Evolutionary conservation across 2,888 invertebrate genomes (phyloP), one percentile per base, ranked within the genome.

Genomic region (Polietes domitor): DNA sequence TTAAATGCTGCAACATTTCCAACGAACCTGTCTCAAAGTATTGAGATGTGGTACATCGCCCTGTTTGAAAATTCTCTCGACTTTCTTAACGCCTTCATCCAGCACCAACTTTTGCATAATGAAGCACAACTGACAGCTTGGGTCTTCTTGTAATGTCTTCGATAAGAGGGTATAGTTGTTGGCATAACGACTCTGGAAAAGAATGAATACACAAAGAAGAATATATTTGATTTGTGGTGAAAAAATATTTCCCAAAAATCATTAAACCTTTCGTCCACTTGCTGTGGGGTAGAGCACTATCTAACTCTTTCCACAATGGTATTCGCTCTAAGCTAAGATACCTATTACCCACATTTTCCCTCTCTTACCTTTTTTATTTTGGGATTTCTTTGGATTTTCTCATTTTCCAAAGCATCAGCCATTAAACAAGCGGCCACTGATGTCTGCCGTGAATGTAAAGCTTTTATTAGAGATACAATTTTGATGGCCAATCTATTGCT

Each of bases 341-440:
- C 37, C 1, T 7, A 37, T 9, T 12, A 3, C 37, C 10, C 5
- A 7, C 41, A 32, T 3, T 74, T 12, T 19, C 17, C 12, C 43
- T n/a, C 17, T 0, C 43, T 74, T 70, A 92, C 92, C 90, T 92
- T 92, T 74, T 92, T 92, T 2, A 91, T 90, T 85, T 92, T 91
- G 0, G 91, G 91, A 86, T 91, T 92, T 15, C 92, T 87, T 85
- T 92, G 91, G 83, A 96, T 96, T 63, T 96, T 95, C 87, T 97
- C 97, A 65, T 96, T 94, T 89, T 99, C 98, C 72, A 98, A 93
- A 0, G 98, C 97, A 88, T 98, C 97, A 0, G 98, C 97, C 98
- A 99, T 99, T 17, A 98, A 94, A 89, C 97, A 98, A 74, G 98
- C 98, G 80, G 98, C 96, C 15, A 98, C 96, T 19, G 97, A 97